phyloP scores from a whole-genome alignment of 2,113 vertebrate species.

The Pyrgilauda ruficollis region DNA sequence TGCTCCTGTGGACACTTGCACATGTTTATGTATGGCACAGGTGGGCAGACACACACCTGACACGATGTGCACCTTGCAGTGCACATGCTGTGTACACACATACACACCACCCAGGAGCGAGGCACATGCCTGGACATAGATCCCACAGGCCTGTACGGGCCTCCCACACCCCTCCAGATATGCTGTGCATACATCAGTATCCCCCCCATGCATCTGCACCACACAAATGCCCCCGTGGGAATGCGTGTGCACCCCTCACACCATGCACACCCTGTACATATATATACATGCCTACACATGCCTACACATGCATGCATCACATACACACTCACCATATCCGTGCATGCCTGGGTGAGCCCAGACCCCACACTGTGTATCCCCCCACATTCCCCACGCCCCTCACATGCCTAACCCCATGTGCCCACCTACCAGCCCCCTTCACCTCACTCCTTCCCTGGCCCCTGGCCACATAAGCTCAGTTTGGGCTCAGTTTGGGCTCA shows the following conservation, averaged over 20 bases:
- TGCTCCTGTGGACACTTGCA: neutral
- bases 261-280: rapidly evolving
- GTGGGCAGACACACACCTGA: neutral
- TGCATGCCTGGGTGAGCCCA: neutral
- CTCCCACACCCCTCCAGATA: neutral
- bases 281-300: neutral
- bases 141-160: neutral
- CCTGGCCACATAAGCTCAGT: rapidly evolving
- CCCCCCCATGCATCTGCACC: neutral
- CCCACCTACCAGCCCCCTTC: neutral
- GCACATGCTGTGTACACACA: rapidly evolving
- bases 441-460: neutral
- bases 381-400: too few relatives aligned
- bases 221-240: neutral
- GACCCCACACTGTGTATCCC: neutral
- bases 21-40: rapidly evolving
- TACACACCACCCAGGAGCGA: neutral
- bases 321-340: neutral
- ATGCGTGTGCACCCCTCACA: neutral
- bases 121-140: neutral
- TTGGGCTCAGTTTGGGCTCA: rapidly evolving
- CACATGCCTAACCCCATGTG: neutral
- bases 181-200: rapidly evolving
- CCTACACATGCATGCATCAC: neutral
- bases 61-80: rapidly evolving